phyloP scores from a whole-genome alignment of 2,888 invertebrate genomes.

The Tryphoninae sp. region DNA sequence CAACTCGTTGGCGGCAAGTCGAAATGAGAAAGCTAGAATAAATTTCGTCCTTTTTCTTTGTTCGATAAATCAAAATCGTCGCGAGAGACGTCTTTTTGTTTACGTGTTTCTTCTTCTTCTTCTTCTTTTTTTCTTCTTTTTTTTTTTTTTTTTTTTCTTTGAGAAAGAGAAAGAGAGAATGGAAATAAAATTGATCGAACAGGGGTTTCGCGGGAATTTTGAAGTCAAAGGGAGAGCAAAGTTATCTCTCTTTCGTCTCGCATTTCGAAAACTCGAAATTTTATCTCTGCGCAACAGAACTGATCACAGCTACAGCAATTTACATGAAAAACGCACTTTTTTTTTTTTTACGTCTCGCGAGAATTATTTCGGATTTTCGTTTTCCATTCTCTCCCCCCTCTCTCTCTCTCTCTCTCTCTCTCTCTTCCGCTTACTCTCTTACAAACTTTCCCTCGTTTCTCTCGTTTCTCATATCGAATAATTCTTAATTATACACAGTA shows the following conservation, averaged over 20 bases:
- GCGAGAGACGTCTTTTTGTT: constrained; percentile 38
- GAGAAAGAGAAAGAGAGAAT: constrained; percentile 43
- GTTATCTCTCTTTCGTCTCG: constrained; percentile 10
- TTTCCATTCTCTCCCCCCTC: constrained; percentile 9
- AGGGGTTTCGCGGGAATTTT: constrained; percentile 29
- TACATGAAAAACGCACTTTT: constrained; percentile 70
- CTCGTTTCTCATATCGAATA: constrained; percentile 58
- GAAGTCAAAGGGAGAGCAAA: not conserved
- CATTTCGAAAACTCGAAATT: constrained; percentile 47
- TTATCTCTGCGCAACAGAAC: constrained; percentile 69
- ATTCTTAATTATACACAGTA: constrained; percentile 68
- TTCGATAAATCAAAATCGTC: constrained; percentile 45
- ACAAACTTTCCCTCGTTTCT: constrained; percentile 24
- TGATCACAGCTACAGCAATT: constrained; percentile 76
- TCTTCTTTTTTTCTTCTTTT: not conserved
- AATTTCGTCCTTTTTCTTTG: constrained; percentile 38
- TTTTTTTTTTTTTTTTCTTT: constrained; percentile 8
- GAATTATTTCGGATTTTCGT: constrained; percentile 36
- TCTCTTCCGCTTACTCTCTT: constrained; percentile 10
- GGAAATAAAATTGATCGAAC: constrained; percentile 50
- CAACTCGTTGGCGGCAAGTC: constrained; percentile 44
- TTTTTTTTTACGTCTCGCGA: constrained; percentile 53
- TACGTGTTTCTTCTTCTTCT: not conserved
- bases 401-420: constrained; percentile 30
- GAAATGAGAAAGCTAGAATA: constrained; percentile 38